phyloP scores from a whole-genome alignment of 2,797 vertebrate genomes.

The Phyllotis vaccarum region DNA sequence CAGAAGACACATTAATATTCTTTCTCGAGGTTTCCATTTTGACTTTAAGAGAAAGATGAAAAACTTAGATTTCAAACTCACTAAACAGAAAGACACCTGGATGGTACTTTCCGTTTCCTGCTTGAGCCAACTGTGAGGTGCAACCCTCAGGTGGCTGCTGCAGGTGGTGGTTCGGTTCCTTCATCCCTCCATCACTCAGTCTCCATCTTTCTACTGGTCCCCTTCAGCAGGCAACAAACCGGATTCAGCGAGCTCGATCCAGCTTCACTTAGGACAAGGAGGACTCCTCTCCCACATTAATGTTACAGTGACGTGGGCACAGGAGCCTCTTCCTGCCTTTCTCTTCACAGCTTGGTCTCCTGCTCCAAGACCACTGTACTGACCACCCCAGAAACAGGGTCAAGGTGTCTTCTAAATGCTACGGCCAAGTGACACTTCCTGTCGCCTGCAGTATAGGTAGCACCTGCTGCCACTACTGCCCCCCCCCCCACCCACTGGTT shows the following conservation, averaged over 20 bases:
- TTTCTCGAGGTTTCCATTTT: conserved; percentile 30
- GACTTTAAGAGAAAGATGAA: conserved; percentile 51
- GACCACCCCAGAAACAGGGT: neutral
- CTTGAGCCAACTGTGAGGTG: neutral
- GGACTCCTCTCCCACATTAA: neutral
- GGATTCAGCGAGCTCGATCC: neutral
- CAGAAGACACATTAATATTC: conserved; percentile 24
- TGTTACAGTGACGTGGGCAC: neutral
- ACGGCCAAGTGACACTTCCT: neutral
- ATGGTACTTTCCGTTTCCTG: neutral
- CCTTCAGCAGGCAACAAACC: conserved; percentile 46
- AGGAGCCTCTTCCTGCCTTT: neutral
- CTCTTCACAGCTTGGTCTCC: neutral
- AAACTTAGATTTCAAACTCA: conserved; percentile 16
- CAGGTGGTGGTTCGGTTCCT: neutral
- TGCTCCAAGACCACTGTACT: neutral
- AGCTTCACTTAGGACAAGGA: conserved; percentile 48
- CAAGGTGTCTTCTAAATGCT: neutral
- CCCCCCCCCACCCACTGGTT: neutral
- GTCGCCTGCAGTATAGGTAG: neutral
- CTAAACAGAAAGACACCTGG: conserved; percentile 1
- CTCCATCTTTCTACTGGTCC: conserved; percentile 2
- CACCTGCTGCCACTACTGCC: neutral
- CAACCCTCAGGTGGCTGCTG: neutral
- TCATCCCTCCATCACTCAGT: neutral